Base-by-base conservation (phyloP, 2,888 invertebrate genomes). In the Chrysolina oricalcia region DNA sequence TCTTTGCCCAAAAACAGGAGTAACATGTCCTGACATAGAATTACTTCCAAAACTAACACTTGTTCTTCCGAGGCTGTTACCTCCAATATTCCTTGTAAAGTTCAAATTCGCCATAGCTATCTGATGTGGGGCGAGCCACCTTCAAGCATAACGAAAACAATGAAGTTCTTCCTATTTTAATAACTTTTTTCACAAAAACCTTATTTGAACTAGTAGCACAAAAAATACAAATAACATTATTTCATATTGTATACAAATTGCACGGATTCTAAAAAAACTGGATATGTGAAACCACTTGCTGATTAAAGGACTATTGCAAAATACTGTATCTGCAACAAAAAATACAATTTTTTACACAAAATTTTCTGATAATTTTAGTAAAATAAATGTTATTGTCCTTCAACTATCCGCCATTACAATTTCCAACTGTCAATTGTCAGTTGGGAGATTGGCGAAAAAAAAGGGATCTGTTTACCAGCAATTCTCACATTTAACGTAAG, bases 41-140 rank as follows among this genome's bases (percentile, higher is more conserved):
- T 91, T 92, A 87, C 91, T 91, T 85, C 91, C 91, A 88, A 93
- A 93, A 87, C 92, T 91, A 86, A 91, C 91, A 89, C 92, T 91
- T 80, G 91, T 91, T 89, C 92, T 91, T 86, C 92, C 91, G 88
- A 94, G 91, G 89, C 92, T 92, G 86, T 92, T 93, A 90, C 94
- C 94, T 89, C 95, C 94, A 91, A 96, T 93, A 92, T 94, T 96
- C 91, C 96, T 93, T 90, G 96, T 95, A 91, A 96, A 95, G 92
- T 96, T 96, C 93, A 96, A 93, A 93, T 96, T 96, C 92, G 96
- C 96, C 96, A 96, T 96, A 93, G 94, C 95, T 95, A 88, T 87
- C 88, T 88, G 80, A 78, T 84, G 79, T 82, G 80, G 77, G 73
- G 78, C 74, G 80, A 81, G 80, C 81, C 83, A 86, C 85, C 83